Base-by-base conservation (phyloP, 2,888 invertebrate species). In the Drosophila acutilabella region DNA sequence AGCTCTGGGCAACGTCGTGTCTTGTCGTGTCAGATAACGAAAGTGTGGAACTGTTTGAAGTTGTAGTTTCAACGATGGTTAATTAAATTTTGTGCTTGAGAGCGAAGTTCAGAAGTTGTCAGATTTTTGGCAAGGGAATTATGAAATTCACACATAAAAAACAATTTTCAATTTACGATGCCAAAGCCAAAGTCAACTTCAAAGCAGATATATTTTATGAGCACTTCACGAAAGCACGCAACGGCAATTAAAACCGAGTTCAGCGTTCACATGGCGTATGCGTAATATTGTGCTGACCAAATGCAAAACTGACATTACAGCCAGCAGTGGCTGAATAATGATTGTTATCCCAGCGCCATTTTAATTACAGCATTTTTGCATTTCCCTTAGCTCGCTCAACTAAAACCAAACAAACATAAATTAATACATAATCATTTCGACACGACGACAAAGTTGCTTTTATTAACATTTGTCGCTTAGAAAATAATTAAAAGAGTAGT, bases 221-320 rank as follows among this genome's bases (percentile, higher is more conserved):
- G 59, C 69, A 72, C 74, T 74, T 70, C 77, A 70, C 72, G 75
- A 80, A 73, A 48, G 83, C 83, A 73, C 69, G 80, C 67, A 71
- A 60, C 62, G 48, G 87, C 89, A 78, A 84, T 84, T 84, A 82
- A 80, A 86, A 70, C 65, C 72, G 72, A 74, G 70, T 68, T 69
- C 71, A 56, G 53, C 60, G 26, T 26, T 18, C 59, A 64, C 86
- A 82, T 70, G 69, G 74, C 83, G 86, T 82, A 86, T 82, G 83
- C 83, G 80, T 80, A 79, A 67, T 81, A 67, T 74, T 61, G 45
- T 45, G 44, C 36, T 50, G 54, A 56, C 60, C 47, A 71, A 53
- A 58, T 58, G 56, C 30, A 53, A 54, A 67, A 64, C 48, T 62
- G 8, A 36, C 58, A 54, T 47, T 62, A 56, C 11, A 44, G 44